A percentile compares a stretch with the other conserved stretches of the same genome.
These are phyloP conservation scores for Patella caerulea DNA, from an alignment of 2,888 invertebrate species.

Conservation along the genomic window DNA sequence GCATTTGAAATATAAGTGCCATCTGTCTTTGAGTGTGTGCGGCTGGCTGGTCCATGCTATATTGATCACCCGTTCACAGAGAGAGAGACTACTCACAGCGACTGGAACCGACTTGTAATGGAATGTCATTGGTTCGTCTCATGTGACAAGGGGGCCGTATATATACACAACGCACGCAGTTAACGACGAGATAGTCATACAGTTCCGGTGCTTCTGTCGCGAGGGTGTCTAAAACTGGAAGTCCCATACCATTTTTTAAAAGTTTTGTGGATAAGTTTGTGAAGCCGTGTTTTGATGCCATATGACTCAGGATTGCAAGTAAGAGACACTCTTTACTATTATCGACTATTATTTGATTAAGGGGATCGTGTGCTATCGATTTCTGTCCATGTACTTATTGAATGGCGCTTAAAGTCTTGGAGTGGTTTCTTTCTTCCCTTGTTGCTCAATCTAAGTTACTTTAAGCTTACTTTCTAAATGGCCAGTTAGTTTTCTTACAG, in stretches of 20 bases:
- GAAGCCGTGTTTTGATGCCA: background rate
- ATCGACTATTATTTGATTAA: background rate
- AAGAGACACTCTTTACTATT: background rate
- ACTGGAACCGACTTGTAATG: conserved; percentile 14
- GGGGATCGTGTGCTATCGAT: background rate
- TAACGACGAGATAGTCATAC: background rate
- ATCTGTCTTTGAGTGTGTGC: conserved; percentile 28
- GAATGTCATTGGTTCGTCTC: conserved; percentile 31
- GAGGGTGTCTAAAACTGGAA: too few relatives aligned
- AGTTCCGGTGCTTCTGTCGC: too few relatives aligned
- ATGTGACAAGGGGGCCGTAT: conserved; percentile 22
- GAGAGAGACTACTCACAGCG: background rate
- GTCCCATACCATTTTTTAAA: too few relatives aligned
- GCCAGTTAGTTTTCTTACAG: too few relatives aligned
- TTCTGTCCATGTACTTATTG: background rate
- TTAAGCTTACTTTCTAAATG: too few relatives aligned
- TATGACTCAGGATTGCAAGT: background rate
- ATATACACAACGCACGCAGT: background rate
- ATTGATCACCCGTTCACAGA: conserved; percentile 2
- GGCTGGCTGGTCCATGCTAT: background rate
- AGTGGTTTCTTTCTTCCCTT: too few relatives aligned
- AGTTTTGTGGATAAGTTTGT: too few relatives aligned
- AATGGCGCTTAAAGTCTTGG: too few relatives aligned
- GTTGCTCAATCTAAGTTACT: too few relatives aligned
- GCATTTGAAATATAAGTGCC: conserved; percentile 26